Conservation (phyloP, 1,140 invertebrate genomes). For the Phortica variegata region DNA sequence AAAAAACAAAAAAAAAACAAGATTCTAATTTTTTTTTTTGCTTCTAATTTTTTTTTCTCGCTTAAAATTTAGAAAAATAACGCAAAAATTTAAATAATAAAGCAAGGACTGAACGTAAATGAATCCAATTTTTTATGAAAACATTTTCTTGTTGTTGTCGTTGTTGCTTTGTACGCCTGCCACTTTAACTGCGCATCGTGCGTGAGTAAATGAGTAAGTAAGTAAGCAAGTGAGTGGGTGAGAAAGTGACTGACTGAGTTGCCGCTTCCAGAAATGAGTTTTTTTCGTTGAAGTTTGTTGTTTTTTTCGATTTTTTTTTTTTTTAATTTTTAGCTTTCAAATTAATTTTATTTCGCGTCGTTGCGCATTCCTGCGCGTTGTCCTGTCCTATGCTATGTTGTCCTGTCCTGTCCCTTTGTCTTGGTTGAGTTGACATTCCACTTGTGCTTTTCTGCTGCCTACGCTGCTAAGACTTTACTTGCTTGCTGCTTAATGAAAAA, state of each 20-base stretch:
- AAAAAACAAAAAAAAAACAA: slow-evolving; percentile 12
- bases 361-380: slow-evolving; percentile 21
- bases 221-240: neutral
- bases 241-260: neutral
- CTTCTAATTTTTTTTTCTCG: neutral
- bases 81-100: slow-evolving; percentile 52
- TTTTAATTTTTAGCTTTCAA: slow-evolving; percentile 43
- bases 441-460: too few relatives aligned
- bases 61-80: slow-evolving; percentile 52
- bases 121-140: slow-evolving; percentile 56
- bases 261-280: slow-evolving; percentile 27
- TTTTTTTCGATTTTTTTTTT: slow-evolving; percentile 39
- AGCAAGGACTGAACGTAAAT: slow-evolving; percentile 47
- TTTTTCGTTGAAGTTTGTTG: slow-evolving; percentile 50
- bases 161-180: slow-evolving; percentile 7
- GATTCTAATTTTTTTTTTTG: too few relatives aligned
- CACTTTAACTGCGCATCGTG: slow-evolving; percentile 18
- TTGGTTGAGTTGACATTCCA: too few relatives aligned
- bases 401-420: too few relatives aligned
- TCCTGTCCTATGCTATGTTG: slow-evolving; percentile 13
- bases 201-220: neutral
- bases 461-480: slow-evolving; percentile 23
- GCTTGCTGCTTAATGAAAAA: slow-evolving; percentile 17
- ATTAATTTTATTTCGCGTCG: slow-evolving; percentile 42
- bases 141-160: slow-evolving; percentile 17